These are phyloP conservation scores for Heteronetta atricapilla DNA, from an alignment of 2,113 vertebrate genomes.

Conservation along the genomic window DNA sequence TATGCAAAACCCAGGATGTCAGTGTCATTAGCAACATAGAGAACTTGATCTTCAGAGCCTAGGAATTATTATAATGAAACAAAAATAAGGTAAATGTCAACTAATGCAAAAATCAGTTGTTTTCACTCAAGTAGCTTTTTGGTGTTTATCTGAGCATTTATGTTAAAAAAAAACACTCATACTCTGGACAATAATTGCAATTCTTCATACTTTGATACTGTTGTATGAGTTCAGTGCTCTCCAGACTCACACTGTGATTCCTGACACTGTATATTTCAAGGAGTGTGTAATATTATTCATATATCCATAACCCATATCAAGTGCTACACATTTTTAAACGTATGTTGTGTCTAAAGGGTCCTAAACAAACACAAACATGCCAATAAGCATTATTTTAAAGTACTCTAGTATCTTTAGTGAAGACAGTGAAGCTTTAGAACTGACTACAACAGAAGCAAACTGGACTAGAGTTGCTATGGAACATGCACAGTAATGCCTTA, in stretches of 20 bases:
- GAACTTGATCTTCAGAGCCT: slow-evolving; percentile 98
- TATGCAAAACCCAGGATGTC: slow-evolving; percentile 99
- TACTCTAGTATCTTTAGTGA: not conserved
- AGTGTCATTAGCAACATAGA: slow-evolving; percentile 99
- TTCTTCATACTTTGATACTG: not conserved
- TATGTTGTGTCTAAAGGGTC: not conserved
- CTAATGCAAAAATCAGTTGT: slow-evolving; percentile 54
- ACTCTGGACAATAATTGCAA: not conserved
- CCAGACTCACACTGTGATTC: not conserved
- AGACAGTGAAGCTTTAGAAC: not conserved
- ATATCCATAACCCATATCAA: not conserved
- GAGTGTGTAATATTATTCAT: not conserved
- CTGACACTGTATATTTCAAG: not conserved
- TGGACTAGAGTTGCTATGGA: not conserved
- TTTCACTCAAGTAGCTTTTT: slow-evolving; percentile 32
- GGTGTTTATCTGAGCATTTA: slow-evolving; percentile 15
- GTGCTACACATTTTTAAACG: not conserved
- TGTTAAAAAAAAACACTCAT: not conserved
- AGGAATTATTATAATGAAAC: slow-evolving; percentile 82
- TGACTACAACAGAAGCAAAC: not conserved
- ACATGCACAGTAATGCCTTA: not conserved
- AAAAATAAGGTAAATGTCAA: slow-evolving; percentile 82
- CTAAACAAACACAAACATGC: not conserved
- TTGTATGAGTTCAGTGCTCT: not conserved
- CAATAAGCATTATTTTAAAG: not conserved